Base-by-base conservation (phyloP, 2,888 invertebrate species). In the Drosophila glabriapex region DNA sequence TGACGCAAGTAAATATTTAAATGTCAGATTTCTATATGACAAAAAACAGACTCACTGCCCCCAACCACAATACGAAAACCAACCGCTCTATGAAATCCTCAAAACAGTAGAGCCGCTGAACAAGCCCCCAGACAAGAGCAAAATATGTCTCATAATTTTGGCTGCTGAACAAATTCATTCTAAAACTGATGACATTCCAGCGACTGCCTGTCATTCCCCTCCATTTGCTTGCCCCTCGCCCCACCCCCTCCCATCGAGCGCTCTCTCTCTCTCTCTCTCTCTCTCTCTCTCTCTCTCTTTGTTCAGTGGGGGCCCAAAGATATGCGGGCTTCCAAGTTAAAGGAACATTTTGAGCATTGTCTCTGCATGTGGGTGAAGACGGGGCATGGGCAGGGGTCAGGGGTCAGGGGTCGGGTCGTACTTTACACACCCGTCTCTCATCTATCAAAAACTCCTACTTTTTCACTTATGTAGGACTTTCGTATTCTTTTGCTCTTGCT, bases 1-100 rank as follows among this genome's bases (percentile, higher is more conserved):
- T 89, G 89, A 91, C 84, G 86, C 85, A 86, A 91, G 91, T 90
- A 91, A 92, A 92, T 92, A 91, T 91, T 91, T 91, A 92, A 92
- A 92, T 91, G 92, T 90, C 89, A 89, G 91, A 91, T 91, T 92
- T 85, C 88, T 75, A 85, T 84, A 80, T 80, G 80, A 68, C 68
- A 66, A 69, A 68, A 76, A 50, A 37, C 39, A 39, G 28, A 50
- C 5, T 19, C 29, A 28, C 7, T 39, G 9, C 31, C 46, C 56
- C 22, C 9, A 9, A 22, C 7, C 28, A 12, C 19, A 12, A 19
- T 31, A 16, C 3, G 29, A 33, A 35, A 22, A 16, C 0, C 28
- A 37, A 28, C 39, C 39, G 54, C 62, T 46, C 59, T 46, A 41
- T 19, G 56, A 35, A 19, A 37, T 55, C 37, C 29, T 35, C 54